These are phyloP conservation scores for Tetramorium bicarinatum DNA, from an alignment of 2,888 invertebrate genomes.

Conservation along the genomic window DNA sequence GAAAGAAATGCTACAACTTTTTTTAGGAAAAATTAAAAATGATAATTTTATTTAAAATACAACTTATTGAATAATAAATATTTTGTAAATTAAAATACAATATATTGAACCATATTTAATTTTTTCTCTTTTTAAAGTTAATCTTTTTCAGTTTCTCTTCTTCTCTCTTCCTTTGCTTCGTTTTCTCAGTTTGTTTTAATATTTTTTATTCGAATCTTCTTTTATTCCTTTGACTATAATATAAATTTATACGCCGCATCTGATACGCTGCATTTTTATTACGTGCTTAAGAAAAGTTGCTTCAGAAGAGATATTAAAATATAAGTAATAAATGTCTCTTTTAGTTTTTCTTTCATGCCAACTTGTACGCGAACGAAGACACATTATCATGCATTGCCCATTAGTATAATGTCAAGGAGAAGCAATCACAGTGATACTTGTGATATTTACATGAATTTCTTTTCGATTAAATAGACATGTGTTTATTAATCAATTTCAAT, in stretches of 20 bases:
- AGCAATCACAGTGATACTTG: constrained; percentile 63
- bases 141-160: background rate
- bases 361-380: constrained; percentile 3
- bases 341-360: background rate
- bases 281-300: background rate
- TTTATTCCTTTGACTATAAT: background rate
- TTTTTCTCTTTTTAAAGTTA: background rate
- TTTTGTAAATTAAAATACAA: background rate
- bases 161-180: background rate
- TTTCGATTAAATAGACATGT: background rate
- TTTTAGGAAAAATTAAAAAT: background rate
- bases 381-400: constrained; percentile 13
- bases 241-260: background rate
- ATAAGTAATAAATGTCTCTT: background rate
- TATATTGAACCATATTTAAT: background rate
- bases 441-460: constrained; percentile 49
- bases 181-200: background rate
- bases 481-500: constrained; percentile 28
- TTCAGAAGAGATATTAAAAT: background rate
- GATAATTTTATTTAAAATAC: background rate
- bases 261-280: constrained; percentile 19
- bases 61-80: background rate
- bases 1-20: background rate
- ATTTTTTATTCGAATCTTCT: background rate
- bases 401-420: constrained; percentile 74